Evolutionary conservation across 2,113 vertebrate species (phyloP).

Genomic region (Guaruba guarouba): DNA sequence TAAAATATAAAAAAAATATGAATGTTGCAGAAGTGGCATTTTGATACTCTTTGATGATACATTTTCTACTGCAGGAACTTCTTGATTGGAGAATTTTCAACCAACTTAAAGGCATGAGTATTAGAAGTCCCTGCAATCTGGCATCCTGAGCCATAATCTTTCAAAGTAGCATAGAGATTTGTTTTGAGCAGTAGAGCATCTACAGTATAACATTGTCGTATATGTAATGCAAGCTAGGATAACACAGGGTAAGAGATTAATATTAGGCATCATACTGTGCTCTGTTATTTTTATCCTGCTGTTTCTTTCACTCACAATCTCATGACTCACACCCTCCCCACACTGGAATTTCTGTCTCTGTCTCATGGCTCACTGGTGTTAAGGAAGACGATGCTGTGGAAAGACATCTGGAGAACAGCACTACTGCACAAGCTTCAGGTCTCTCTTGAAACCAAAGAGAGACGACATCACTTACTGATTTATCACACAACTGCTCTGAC

Average conservation of each 20-base stretch:
- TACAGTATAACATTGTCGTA: not conserved
- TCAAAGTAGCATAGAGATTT: not conserved
- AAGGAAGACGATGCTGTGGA: not conserved
- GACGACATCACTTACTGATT: not conserved
- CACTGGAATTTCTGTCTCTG: slow-evolving; percentile 23
- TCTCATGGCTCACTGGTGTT: slow-evolving; percentile 1
- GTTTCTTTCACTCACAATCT: slow-evolving; percentile 51
- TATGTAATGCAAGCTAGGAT: slow-evolving; percentile 29
- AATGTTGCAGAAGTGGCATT: not conserved
- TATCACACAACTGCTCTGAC: not conserved
- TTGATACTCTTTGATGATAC: not conserved
- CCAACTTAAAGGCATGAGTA: not conserved
- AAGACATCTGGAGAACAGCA: not conserved
- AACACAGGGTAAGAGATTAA: slow-evolving; percentile 49
- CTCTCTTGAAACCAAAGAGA: not conserved
- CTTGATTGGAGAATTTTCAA: slow-evolving; percentile 12
- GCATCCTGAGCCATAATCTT: slow-evolving; percentile 6
- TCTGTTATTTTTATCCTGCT: slow-evolving; percentile 56
- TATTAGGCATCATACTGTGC: slow-evolving; percentile 25
- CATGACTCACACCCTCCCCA: slow-evolving; percentile 53
- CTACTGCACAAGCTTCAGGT: not conserved
- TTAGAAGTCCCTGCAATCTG: slow-evolving; percentile 21
- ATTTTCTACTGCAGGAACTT: not conserved
- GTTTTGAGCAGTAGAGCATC: not conserved
- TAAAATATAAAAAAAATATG: not conserved